phyloP scores from a whole-genome alignment of 2,888 invertebrate species.

The Myopa tessellatipennis region DNA sequence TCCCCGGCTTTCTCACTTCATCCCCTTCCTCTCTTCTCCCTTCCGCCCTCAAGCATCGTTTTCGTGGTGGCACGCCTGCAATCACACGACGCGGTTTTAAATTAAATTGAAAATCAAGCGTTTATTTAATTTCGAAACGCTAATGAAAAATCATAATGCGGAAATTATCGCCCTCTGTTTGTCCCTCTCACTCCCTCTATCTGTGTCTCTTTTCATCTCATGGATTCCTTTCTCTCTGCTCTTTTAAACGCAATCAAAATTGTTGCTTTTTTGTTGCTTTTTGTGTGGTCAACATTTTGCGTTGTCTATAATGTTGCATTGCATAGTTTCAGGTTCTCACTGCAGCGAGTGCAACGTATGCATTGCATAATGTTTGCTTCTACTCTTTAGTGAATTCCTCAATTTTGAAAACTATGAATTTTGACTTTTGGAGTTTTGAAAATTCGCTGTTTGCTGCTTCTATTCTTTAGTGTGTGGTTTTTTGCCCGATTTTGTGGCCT shows the following conservation, averaged over 20 bases:
- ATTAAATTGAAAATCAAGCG: constrained; percentile 44
- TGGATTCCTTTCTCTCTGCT: not conserved
- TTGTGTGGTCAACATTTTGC: not conserved
- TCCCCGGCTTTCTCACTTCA: not conserved
- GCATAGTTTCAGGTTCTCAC: constrained; percentile 35
- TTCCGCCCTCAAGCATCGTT: too few species aligned
- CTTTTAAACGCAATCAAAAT: not conserved
- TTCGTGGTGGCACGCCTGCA: not conserved
- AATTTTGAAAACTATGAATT: not conserved
- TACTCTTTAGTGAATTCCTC: too few species aligned
- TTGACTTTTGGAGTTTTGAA: not conserved
- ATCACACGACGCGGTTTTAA: constrained; percentile 33
- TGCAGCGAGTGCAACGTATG: not conserved
- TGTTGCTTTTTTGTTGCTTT: constrained; percentile 22
- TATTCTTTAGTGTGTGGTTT: not conserved
- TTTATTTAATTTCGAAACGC: constrained; percentile 42
- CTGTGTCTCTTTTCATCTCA: not conserved
- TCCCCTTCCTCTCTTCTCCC: not conserved
- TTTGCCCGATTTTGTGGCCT: not conserved
- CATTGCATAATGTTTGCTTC: too few species aligned
- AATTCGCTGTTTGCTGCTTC: not conserved
- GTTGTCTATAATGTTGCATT: constrained; percentile 23
- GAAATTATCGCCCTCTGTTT: constrained; percentile 39
- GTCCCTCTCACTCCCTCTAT: not conserved
- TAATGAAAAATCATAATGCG: constrained; percentile 46